Evolutionary conservation across 1,140 invertebrate genomes (phyloP).

Genomic region (Polypedilum pembai): DNA sequence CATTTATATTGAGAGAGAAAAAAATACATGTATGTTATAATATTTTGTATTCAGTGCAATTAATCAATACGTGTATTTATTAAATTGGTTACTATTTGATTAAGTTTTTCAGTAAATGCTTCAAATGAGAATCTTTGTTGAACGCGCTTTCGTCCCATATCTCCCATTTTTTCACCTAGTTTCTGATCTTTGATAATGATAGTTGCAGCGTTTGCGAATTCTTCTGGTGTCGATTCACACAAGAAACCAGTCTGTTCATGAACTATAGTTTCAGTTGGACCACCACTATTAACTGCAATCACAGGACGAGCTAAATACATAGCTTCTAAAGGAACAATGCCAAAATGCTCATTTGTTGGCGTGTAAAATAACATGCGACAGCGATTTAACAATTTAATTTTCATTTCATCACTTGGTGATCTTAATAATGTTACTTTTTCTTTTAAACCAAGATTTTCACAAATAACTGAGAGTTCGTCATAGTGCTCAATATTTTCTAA

Average conservation of each 20-base stretch:
- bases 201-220: conserved; percentile 64
- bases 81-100: conserved; percentile 49
- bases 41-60: conserved; percentile 32
- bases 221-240: conserved; percentile 56
- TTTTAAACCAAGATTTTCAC: conserved; percentile 53
- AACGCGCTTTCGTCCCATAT: conserved; percentile 61
- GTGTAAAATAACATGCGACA: conserved; percentile 86
- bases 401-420: conserved; percentile 78
- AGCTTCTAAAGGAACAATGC: conserved; percentile 97
- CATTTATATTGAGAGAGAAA: not conserved
- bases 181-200: conserved; percentile 52
- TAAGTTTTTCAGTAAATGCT: conserved; percentile 61
- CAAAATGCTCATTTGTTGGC: conserved; percentile 96
- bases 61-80: conserved; percentile 30
- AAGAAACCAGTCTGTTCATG: conserved; percentile 86
- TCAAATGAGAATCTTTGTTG: conserved; percentile 71
- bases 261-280: conserved; percentile 86
- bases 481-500: conserved; percentile 85
- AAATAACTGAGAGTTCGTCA: conserved; percentile 57
- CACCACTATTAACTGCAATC: conserved; percentile 90
- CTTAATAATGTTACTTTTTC: conserved; percentile 74
- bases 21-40: conserved; percentile 1
- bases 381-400: conserved; percentile 67
- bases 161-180: conserved; percentile 57
- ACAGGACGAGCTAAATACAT: conserved; percentile 93